Evolutionary conservation across 2,113 vertebrate species (phyloP).

Genomic region (Notarius lentiginosus): DNA sequence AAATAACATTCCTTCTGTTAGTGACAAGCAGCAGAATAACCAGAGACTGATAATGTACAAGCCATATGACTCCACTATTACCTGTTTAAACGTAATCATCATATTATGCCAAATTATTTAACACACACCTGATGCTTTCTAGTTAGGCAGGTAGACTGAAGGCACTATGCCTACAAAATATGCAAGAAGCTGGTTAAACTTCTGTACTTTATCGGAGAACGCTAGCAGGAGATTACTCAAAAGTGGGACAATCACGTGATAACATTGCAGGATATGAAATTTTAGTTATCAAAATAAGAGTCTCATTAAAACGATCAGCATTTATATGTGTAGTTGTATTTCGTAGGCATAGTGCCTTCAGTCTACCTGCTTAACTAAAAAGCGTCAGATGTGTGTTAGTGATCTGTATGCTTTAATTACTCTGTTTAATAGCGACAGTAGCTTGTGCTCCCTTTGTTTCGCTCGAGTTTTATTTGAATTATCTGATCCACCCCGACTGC

Average conservation of each 20-base stretch:
- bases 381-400: background rate
- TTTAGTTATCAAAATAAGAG: conserved; percentile 26
- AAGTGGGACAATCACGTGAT: background rate
- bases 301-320: background rate
- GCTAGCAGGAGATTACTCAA: background rate
- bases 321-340: background rate
- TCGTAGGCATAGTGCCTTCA: too few species aligned
- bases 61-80: background rate
- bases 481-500: background rate
- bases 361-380: background rate
- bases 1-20: background rate
- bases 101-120: background rate
- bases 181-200: background rate
- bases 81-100: background rate
- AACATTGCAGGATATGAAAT: background rate
- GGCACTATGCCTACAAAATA: background rate
- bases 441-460: background rate
- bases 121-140: background rate
- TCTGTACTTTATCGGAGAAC: background rate
- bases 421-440: background rate
- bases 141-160: background rate
- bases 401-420: background rate
- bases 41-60: background rate
- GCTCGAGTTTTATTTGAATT: background rate
- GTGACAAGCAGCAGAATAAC: background rate